Base-by-base conservation (phyloP, 2,113 vertebrate species). In the Kryptolebias marmoratus region DNA sequence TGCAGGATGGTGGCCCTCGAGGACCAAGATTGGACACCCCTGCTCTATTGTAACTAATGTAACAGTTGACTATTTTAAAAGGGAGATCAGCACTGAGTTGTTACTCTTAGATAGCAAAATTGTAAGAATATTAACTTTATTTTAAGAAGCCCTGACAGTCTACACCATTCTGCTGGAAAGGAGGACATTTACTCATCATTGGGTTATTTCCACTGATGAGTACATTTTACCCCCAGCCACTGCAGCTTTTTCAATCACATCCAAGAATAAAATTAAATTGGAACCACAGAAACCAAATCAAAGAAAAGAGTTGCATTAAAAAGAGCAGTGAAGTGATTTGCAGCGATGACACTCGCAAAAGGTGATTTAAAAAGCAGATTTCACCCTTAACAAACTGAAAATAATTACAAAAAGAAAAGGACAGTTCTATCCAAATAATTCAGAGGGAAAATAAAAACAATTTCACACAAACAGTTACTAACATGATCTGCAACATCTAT, bases 21-120 rank as follows among this genome's bases (percentile, higher is more conserved):
- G 22, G 22, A 22, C 22, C 22, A 22, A 22, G 22, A 22, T 22
- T 22, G 22, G 22, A 22, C 22, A 22, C 22, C 22, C 22, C 22
- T 22, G 22, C 42, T 39, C 18, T n/a, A 18, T 6, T 6, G 16
- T n/a, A 60, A 60, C 4, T 39, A 22, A 22, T 18, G 42, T 10
- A 22, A 22, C 22, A 28, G 2, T 1, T 11, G 28, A 1, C 22
- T 3, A 8, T 27, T 60, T 60, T 12, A 44, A 22, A 27, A 27
- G 16, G 30, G 16, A 11, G n/a, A 42, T 61, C 45, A 61, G 12
- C 39, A 45, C 0, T 27, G 57, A n/a, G 32, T 10, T 59, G 54
- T 31, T 48, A 47, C 64, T 59, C 32, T 81, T 49, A 81, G 22
- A 73, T 15, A 71, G 73, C 39, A 56, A 71, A 5, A 68, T 30